Conservation (phyloP, 2,888 invertebrate species). For the Xylota sylvarum region DNA sequence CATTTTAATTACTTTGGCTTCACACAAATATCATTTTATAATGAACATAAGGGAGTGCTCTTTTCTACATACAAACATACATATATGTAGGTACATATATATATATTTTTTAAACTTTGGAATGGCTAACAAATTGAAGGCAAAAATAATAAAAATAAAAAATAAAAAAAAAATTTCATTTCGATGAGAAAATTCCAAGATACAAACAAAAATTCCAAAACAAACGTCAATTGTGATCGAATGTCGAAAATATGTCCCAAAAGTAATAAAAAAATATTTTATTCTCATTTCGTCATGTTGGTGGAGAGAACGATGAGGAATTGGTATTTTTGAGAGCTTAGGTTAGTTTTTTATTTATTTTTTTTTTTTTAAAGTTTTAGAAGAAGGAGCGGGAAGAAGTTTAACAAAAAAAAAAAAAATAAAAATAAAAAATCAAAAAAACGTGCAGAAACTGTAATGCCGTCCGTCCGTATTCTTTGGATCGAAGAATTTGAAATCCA, state of each 20-base stretch:
- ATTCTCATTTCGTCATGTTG: conserved; percentile 9
- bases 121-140: conserved; percentile 3
- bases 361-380: neutral
- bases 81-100: no score
- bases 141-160: conserved; percentile 15
- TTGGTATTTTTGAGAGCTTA: conserved; percentile 26
- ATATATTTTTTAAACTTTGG: neutral
- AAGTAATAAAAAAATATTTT: conserved; percentile 54
- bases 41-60: conserved; percentile 56
- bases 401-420: conserved; percentile 6
- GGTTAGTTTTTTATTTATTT: neutral
- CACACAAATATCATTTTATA: conserved; percentile 62
- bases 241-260: conserved; percentile 60
- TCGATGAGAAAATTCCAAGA: conserved; percentile 52
- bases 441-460: neutral
- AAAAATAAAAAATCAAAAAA: neutral
- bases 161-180: no score
- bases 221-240: conserved; percentile 61
- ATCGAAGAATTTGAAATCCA: no score
- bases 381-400: neutral
- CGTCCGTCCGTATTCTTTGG: no score
- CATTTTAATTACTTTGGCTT: conserved; percentile 68
- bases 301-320: conserved; percentile 22
- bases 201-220: conserved; percentile 59
- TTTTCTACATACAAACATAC: conserved; percentile 6